Percentiles rank a stretch among this genome's conserved stretches.
phyloP scores from a whole-genome alignment of 2,113 vertebrate species.

The Myotis brandtii region DNA sequence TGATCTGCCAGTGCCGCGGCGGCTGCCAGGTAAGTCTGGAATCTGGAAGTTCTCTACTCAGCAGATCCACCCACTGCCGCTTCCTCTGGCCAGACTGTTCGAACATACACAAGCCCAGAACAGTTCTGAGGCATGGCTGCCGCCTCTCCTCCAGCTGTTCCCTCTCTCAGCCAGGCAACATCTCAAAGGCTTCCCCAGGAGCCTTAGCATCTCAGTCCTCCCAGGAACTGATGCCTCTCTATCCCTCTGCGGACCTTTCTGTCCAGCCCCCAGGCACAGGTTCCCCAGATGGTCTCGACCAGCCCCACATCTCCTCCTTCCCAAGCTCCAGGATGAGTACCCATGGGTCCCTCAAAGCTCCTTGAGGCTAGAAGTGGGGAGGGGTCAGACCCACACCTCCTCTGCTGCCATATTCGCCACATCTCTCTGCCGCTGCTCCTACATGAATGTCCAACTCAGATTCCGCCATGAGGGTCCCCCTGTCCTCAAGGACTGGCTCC shows the following conservation, averaged over 20 bases:
- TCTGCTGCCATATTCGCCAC: rapidly evolving
- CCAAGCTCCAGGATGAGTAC: too few species aligned
- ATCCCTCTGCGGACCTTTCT: background rate
- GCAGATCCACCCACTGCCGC: background rate
- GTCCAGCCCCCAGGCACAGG: background rate
- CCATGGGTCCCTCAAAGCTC: background rate
- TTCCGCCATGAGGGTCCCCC: background rate
- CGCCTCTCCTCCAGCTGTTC: background rate
- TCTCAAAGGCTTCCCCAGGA: background rate
- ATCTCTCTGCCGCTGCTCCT: background rate
- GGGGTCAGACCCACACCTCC: background rate
- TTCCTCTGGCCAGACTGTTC: background rate
- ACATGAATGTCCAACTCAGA: background rate
- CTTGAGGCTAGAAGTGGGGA: background rate
- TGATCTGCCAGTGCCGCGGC: rapidly evolving
- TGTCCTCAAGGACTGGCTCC: background rate
- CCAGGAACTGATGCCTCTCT: too few species aligned
- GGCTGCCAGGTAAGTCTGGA: background rate
- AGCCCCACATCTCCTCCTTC: background rate
- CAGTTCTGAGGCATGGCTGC: background rate
- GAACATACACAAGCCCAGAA: background rate
- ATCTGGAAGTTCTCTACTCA: background rate
- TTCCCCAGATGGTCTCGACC: background rate
- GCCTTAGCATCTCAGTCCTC: background rate
- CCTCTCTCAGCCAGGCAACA: background rate